Percentiles rank a stretch among this genome's conserved stretches.
Evolutionary conservation across 2,113 vertebrate genomes (phyloP).

Genomic region (Spheniscus mendiculus): DNA sequence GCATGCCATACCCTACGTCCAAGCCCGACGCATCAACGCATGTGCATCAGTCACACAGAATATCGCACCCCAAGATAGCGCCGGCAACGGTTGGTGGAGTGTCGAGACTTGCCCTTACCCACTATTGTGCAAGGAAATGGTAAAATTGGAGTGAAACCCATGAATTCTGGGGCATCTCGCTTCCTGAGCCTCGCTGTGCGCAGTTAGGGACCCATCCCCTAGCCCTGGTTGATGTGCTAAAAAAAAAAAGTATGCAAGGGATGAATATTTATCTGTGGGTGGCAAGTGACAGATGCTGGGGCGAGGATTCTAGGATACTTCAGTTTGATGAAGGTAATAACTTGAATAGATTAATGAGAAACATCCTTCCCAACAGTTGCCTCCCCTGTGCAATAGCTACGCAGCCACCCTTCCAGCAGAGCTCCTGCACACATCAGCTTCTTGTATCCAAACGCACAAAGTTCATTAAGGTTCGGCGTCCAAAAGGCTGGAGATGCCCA

Average conservation of each 20-base stretch:
- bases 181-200: not conserved
- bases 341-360: not conserved
- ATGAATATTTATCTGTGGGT: constrained; percentile 36
- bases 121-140: rapidly evolving
- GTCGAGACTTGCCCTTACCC: not conserved
- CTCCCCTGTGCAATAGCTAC: not conserved
- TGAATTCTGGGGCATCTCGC: not conserved
- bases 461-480: not conserved
- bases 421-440: not conserved
- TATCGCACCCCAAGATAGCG: not conserved
- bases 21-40: not conserved
- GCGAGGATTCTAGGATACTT: not conserved
- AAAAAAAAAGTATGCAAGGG: not conserved
- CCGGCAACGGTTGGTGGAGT: not conserved
- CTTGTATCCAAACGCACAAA: not conserved
- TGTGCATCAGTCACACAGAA: not conserved
- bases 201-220: not conserved
- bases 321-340: constrained; percentile 35
- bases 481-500: not conserved
- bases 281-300: constrained; percentile 40
- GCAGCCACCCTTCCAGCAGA: not conserved
- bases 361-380: not conserved
- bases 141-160: rapidly evolving
- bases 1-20: not conserved
- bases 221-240: not conserved